A percentile compares a stretch with the other conserved stretches of the same genome.
These are phyloP conservation scores for Melanotaenia nigrans DNA, from an alignment of 2,797 vertebrate genomes.

Conservation along the genomic window DNA sequence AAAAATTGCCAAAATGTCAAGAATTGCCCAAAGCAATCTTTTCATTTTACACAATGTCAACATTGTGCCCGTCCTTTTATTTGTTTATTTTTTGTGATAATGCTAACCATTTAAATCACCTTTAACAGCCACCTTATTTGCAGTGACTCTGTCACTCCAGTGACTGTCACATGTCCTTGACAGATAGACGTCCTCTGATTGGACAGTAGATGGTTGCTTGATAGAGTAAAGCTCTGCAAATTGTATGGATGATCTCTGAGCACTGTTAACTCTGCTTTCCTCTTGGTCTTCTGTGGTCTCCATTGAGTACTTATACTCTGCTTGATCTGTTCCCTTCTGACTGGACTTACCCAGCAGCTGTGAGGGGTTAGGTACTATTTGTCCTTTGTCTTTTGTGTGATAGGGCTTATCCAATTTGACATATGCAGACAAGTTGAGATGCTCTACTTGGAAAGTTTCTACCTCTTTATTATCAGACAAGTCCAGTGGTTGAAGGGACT, in stretches of 20 bases:
- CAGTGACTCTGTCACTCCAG: constrained; percentile 78
- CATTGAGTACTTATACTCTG: constrained; percentile 30
- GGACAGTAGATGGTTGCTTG: constrained; percentile 50
- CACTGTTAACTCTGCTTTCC: constrained; percentile 29
- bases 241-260: constrained; percentile 41
- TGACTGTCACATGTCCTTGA: constrained; percentile 71
- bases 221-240: constrained; percentile 42
- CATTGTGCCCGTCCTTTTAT: constrained; percentile 69
- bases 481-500: constrained; percentile 33
- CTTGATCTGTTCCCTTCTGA: constrained; percentile 38
- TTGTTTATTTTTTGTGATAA: constrained; percentile 75
- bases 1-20: constrained; percentile 62
- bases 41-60: constrained; percentile 68
- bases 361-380: constrained; percentile 19
- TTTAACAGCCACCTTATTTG: constrained; percentile 87
- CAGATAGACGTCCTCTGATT: constrained; percentile 74
- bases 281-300: constrained; percentile 47
- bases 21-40: constrained; percentile 59
- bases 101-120: constrained; percentile 87
- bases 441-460: constrained; percentile 29
- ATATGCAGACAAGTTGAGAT: constrained; percentile 22
- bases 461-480: constrained; percentile 27
- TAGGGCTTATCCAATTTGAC: constrained; percentile 29
- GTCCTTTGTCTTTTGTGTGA: constrained; percentile 18
- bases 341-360: constrained; percentile 22